phyloP scores from a whole-genome alignment of 2,797 vertebrate genomes.

The Spondyliosoma cantharus region DNA sequence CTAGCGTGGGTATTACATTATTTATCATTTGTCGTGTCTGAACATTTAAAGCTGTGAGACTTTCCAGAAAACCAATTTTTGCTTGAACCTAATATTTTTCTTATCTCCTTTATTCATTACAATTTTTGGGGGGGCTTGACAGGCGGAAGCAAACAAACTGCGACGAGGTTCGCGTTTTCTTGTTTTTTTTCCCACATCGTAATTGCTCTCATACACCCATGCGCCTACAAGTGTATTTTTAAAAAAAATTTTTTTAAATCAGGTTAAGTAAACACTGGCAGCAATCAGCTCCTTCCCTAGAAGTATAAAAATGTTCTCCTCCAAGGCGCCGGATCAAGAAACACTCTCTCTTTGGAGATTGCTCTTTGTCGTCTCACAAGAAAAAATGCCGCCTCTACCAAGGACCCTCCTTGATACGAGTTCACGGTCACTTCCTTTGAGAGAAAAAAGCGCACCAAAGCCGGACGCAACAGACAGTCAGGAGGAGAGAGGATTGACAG shows the following conservation, averaged over 20 bases:
- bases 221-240: constrained; percentile 37
- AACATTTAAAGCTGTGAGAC: constrained; percentile 18
- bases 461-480: constrained; percentile 27
- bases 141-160: constrained; percentile 41
- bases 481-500: constrained; percentile 44
- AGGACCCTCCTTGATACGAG: constrained; percentile 49
- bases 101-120: constrained; percentile 31
- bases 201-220: constrained; percentile 18
- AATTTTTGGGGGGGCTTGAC: constrained; percentile 2
- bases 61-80: constrained; percentile 1
- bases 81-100: constrained; percentile 8
- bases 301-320: constrained; percentile 29
- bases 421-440: constrained; percentile 59
- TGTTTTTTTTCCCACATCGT: constrained; percentile 6
- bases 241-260: constrained; percentile 36
- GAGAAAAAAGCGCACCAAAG: constrained; percentile 41
- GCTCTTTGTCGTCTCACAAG: constrained; percentile 42
- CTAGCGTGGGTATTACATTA: constrained; percentile 30
- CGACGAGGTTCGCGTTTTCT: background rate
- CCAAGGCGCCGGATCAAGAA: constrained; percentile 47
- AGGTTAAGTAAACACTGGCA: constrained; percentile 51
- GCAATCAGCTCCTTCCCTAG: constrained; percentile 26
- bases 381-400: constrained; percentile 17
- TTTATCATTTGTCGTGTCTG: constrained; percentile 34
- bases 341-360: constrained; percentile 41